Evolutionary conservation across 2,113 vertebrate species (phyloP), one percentile per base, ranked within the genome.

Genomic region (Pteruthius melanotis): DNA sequence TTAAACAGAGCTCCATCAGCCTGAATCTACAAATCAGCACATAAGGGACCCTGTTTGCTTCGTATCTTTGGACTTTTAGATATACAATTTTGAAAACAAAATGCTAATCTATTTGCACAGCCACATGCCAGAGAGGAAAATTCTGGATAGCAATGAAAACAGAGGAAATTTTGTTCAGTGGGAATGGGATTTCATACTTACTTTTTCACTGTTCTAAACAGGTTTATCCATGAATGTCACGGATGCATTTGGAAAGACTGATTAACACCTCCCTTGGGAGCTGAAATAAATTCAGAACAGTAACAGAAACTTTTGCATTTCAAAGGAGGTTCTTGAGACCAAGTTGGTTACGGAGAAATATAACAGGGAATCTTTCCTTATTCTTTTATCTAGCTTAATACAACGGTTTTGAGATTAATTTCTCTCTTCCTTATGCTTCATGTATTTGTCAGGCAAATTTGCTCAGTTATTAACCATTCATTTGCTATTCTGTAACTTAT

Each of bases 371-470:
- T 81, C 27, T 53, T 42, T 64, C 31, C 26, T 82, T 72, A 15
- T 45, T 80, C 16, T 56, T 75, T 75, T 60, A 69, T 28, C 40
- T 87, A 72, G 11, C 23, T 59, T 71, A 92, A 90, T 50, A 59
- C 12, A 89, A 26, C 35, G 24, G 8, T 74, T 92, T 78, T 61
- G 66, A 74, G 35, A 85, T 86, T 86, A 27, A 83, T 86, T 95
- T 90, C 35, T 45, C 60, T 90, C 72, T 89, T 87, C 63, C 37
- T 96, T 89, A 72, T 2, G 9, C n/a, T 88, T 75, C 6, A 2
- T 57, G 27, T 89, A 75, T 87, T 92, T 96, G 80, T 96, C 94
- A 96, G 77, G 89, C 90, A 93, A 81, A 90, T 92, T 93, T 89
- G 76, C 88, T 92, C 88, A 78, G 63, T 85, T 91, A 91, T 93